Evolutionary conservation across 2,113 vertebrate species (phyloP), one percentile per base, ranked within the genome.

Genomic region (Chinchilla lanigera): DNA sequence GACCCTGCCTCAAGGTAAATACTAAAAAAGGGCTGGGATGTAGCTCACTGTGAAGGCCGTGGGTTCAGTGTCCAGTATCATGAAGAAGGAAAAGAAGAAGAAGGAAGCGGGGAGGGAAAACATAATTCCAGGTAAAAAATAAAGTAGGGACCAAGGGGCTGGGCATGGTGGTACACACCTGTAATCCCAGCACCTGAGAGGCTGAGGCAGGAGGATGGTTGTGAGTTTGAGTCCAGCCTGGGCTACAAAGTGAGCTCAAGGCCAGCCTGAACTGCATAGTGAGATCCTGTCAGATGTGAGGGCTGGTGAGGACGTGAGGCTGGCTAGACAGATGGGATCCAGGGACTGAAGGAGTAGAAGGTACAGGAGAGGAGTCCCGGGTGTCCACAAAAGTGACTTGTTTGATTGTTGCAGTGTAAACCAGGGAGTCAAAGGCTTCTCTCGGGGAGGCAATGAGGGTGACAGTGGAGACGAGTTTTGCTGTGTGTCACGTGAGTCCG

Each of bases 401-500:
- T 22, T 63, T 22, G 41, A 28, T 56, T 3, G 24, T 14, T 38
- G n/a, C 80, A 60, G 17, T 38, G 44, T n/a, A 94, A 28, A 38
- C 22, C 22, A 41, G n/a, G 26, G 16, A 30, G 19, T 33, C 20
- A 65, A 52, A 47, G 19, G 30, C 13, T 78, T 78, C 54, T 82
- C 33, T 58, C 14, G 10, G n/a, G 16, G 4, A 16, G 47, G 33
- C 0, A 0, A 12, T 54, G 20, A 12, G 3, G 1, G 38, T 38
- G 52, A 20, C 20, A 14, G 73, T 33, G 63, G 47, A 80, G 52
- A 44, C 58, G n/a, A 75, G 33, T 83, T 89, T 84, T 77, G 17
- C 22, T 90, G 75, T 67, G 33, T 38, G 26, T 19, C 22, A 13
- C 41, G 13, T n/a, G 35, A 44, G 12, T 60, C 65, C 86, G 35